These are phyloP conservation scores for Escarpia spicata DNA, from an alignment of 2,888 invertebrate genomes.

Conservation along the genomic window DNA sequence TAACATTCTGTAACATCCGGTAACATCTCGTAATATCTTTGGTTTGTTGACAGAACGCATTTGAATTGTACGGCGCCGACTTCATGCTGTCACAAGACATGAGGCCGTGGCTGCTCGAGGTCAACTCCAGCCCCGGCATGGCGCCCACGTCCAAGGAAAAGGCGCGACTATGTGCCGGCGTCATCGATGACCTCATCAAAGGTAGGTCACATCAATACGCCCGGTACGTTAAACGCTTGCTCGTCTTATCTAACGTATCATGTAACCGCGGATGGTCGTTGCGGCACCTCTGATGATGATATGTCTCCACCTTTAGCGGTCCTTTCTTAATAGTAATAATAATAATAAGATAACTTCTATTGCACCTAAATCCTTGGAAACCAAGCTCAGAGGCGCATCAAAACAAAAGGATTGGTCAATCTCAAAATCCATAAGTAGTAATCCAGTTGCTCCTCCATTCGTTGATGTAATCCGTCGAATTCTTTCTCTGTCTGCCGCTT, in stretches of 20 bases:
- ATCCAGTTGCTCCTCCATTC: too few species aligned
- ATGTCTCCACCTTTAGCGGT: too few species aligned
- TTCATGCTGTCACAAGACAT: constrained; percentile 85
- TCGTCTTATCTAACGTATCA: background rate
- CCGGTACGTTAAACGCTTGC: background rate
- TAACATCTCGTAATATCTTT: background rate
- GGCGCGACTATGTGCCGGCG: constrained; percentile 81
- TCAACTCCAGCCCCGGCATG: constrained; percentile 87
- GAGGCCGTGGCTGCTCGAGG: constrained; percentile 88
- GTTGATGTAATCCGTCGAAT: too few species aligned
- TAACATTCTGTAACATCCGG: background rate
- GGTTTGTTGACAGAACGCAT: constrained; percentile 73
- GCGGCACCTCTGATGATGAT: too few species aligned
- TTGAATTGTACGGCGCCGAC: constrained; percentile 92
- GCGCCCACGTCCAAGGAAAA: constrained; percentile 85
- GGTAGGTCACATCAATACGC: constrained; percentile 68
- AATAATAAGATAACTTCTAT: too few species aligned
- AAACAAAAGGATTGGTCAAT: too few species aligned
- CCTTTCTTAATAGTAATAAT: too few species aligned
- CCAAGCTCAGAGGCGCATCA: too few species aligned
- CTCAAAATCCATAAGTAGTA: too few species aligned
- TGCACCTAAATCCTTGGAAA: too few species aligned
- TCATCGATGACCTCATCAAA: constrained; percentile 86
- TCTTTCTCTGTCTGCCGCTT: too few species aligned
- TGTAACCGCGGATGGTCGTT: too few species aligned